These are phyloP conservation scores for Probaryconus sp. DNA, from an alignment of 1,140 invertebrate genomes.

Conservation along the genomic window DNA sequence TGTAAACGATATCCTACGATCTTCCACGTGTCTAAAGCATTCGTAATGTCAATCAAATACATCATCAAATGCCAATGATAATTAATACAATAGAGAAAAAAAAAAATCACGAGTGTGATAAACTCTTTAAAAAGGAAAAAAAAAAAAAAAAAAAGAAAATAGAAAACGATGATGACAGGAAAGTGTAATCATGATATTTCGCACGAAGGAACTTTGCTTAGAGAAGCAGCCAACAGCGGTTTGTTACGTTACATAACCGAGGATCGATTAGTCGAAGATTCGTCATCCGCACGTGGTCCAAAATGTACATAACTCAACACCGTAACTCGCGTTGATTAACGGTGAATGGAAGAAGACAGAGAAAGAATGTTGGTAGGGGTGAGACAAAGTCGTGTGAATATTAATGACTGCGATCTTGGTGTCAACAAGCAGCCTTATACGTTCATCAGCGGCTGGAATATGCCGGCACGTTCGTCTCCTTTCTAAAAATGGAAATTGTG, in stretches of 20 bases:
- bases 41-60: too few relatives aligned
- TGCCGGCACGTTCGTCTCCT: constrained; percentile 53
- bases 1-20: too few relatives aligned
- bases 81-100: too few relatives aligned
- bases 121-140: too few relatives aligned
- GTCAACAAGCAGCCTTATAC: constrained; percentile 52
- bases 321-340: constrained; percentile 38
- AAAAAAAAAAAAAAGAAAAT: too few relatives aligned
- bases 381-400: constrained; percentile 8
- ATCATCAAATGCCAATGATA: too few relatives aligned
- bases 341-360: constrained; percentile 34
- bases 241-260: constrained; percentile 22
- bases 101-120: too few relatives aligned
- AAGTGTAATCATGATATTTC: too few relatives aligned
- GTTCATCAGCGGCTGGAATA: constrained; percentile 49
- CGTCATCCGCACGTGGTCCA: constrained; percentile 35
- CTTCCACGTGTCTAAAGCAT: too few relatives aligned
- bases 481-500: constrained; percentile 74
- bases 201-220: too few relatives aligned
- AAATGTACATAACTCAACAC: constrained; percentile 14
- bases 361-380: background rate
- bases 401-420: constrained; percentile 34
- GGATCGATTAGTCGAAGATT: constrained; percentile 40
- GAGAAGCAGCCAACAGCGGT: too few relatives aligned
- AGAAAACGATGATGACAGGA: too few relatives aligned